Base-by-base conservation (phyloP, 2,797 vertebrate genomes). In the Potorous gilbertii region DNA sequence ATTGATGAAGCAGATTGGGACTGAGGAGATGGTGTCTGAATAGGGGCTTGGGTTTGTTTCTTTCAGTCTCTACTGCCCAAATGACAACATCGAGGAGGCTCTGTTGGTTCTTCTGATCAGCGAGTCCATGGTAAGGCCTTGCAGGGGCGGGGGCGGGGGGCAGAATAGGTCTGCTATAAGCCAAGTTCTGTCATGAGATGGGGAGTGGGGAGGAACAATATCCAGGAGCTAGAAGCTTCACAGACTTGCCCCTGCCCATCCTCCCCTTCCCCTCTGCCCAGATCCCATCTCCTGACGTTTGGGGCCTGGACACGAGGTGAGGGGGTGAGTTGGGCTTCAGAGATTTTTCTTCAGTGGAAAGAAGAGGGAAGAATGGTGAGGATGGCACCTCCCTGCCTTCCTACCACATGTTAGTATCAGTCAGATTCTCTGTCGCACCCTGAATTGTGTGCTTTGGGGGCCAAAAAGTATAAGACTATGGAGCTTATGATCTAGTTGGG, bases 31-130 rank as follows among this genome's bases (percentile, higher is more conserved):
- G 31, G 21, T 54, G 55, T 59, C 55, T 3, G 18, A 97, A 52
- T 95, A 55, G 9, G 46, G 40, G 0, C 93, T 56, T 55, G 40
- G 8, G 0, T 97, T 97, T 97, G 95, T 98, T 93, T 98, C 97
- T 98, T 98, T 97, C 99, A 99, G 99, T 98, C 99, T 99, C 93
- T 99, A 99, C 98, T 99, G 99, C 98, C 99, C 99, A 5, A 99
- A 99, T 98, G 99, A 99, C 99, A 99, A 99, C 97, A 99, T 99
- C 87, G 99, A 99, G 98, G 99, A 99, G 98, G 99, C 99, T 90
- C 99, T 99, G 81, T 98, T 99, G 96, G 99, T 99, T 96, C 99
- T 99, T 81, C 99, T 99, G 97, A 99, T 99, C 99, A 99, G 99
- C 50, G 99, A 99, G 98, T 99, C 99, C 94, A 99, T 99, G 99